Evolutionary conservation across 2,797 vertebrate species (phyloP).

Genomic region (Spondyliosoma cantharus): DNA sequence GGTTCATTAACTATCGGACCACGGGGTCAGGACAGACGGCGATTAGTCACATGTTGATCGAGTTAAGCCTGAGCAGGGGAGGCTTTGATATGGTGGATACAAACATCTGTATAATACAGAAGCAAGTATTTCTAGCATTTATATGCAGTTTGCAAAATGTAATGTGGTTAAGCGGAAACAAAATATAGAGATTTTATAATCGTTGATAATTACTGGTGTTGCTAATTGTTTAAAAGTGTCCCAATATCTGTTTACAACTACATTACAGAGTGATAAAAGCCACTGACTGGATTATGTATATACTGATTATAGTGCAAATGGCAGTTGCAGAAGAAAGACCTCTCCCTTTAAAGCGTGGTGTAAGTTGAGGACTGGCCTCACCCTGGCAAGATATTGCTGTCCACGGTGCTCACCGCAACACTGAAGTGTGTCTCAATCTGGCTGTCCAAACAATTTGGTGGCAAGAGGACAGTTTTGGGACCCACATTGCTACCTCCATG

Average conservation of each 20-base stretch:
- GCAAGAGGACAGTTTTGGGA: constrained; percentile 31
- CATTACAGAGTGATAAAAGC: background rate
- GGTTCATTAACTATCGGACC: constrained; percentile 55
- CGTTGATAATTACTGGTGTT: background rate
- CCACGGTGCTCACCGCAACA: constrained; percentile 26
- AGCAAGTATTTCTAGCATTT: background rate
- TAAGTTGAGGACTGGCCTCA: constrained; percentile 28
- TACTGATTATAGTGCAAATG: background rate
- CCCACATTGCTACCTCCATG: constrained; percentile 17
- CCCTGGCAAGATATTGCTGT: constrained; percentile 32
- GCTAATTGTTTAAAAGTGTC: no score
- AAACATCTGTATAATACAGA: background rate
- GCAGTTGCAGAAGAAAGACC: background rate
- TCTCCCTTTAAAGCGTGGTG: constrained; percentile 23
- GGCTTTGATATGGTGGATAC: background rate
- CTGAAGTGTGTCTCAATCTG: constrained; percentile 51
- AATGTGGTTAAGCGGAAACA: no score
- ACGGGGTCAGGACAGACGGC: constrained; percentile 34
- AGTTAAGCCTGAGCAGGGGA: constrained; percentile 6
- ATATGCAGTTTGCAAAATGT: no score
- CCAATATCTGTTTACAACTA: background rate
- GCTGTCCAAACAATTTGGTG: constrained; percentile 37
- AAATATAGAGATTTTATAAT: background rate
- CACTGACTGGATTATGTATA: background rate
- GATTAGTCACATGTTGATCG: constrained; percentile 48